Conservation (phyloP, 2,113 vertebrate genomes). For the Labrus mixtus region DNA sequence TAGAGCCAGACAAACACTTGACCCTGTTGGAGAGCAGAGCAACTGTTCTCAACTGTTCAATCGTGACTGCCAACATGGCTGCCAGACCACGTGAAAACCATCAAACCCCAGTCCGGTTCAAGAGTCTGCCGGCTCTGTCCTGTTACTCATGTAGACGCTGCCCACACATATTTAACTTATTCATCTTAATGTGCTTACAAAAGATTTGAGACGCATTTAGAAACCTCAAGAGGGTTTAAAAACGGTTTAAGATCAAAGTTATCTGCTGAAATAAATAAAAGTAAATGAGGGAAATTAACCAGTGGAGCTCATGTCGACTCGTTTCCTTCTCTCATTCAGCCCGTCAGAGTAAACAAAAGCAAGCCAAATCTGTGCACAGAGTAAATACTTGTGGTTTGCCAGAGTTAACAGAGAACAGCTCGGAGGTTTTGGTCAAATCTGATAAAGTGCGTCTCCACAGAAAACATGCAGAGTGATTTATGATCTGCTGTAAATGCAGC, state of each 20-base stretch:
- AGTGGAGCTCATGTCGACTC: neutral
- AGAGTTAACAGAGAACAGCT: neutral
- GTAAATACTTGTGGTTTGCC: neutral
- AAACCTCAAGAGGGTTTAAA: too few species aligned
- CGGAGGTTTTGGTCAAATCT: neutral
- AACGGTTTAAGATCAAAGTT: neutral
- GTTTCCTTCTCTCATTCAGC: neutral
- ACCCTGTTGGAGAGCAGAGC: neutral
- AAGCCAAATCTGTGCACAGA: neutral
- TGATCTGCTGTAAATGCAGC: neutral
- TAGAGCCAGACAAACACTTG: neutral
- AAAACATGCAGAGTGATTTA: neutral
- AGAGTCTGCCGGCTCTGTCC: neutral
- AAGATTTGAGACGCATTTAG: neutral
- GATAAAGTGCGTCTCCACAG: neutral
- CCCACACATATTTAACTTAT: neutral
- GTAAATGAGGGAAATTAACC: too few species aligned
- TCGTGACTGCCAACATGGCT: neutral
- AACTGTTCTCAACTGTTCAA: conserved; percentile 4
- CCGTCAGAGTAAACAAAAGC: neutral
- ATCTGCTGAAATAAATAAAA: neutral
- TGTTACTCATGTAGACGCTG: neutral
- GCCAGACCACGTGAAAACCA: conserved; percentile 1
- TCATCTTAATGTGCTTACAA: neutral
- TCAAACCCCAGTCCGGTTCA: neutral